phyloP scores from a whole-genome alignment of 2,797 vertebrate genomes.

The Phoxinus dragarum region DNA sequence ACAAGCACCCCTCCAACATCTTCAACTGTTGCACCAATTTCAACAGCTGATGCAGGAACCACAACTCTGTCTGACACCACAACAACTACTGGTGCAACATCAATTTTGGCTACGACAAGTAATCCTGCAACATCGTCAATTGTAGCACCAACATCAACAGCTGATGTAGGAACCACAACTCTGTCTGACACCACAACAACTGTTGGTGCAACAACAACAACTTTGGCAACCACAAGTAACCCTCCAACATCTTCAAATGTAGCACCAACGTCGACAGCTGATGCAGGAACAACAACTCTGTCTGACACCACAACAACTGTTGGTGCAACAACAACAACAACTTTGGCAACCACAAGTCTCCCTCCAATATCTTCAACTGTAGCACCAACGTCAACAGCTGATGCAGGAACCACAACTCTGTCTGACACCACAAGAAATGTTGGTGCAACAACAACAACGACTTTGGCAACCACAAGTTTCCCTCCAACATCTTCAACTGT shows the following conservation, averaged over 20 bases:
- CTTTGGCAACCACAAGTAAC: rapidly evolving
- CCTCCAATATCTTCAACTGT: background rate
- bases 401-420: too few species aligned
- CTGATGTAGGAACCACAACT: too few species aligned
- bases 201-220: background rate
- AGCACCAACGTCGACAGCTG: rapidly evolving
- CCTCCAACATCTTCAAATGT: rapidly evolving
- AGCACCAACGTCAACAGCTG: background rate
- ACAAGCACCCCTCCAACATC: too few species aligned
- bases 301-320: background rate
- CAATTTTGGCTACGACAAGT: rapidly evolving
- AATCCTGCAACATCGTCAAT: rapidly evolving
- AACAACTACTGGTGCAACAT: too few species aligned
- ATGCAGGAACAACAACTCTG: background rate
- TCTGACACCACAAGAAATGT: too few species aligned
- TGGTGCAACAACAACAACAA: background rate
- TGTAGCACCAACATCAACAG: rapidly evolving
- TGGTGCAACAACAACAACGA: too few species aligned
- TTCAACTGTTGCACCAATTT: too few species aligned
- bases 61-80: background rate
- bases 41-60: background rate
- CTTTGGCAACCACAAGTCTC: rapidly evolving
- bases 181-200: too few species aligned
- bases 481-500: too few species aligned
- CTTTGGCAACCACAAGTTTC: too few species aligned